Evolutionary conservation across 2,888 invertebrate species (phyloP).

Genomic region (Drosophila dives): DNA sequence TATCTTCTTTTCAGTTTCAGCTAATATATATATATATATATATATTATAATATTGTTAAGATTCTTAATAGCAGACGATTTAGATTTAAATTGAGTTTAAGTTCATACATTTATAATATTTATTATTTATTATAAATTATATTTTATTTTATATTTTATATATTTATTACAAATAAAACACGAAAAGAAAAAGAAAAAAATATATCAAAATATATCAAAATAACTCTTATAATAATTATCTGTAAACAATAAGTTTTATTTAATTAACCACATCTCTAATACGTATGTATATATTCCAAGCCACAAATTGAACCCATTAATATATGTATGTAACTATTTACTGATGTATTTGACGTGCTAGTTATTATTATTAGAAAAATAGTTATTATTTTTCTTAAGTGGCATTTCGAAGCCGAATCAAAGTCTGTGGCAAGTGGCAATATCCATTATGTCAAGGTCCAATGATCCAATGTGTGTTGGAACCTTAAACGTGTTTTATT

Average conservation of each 20-base stretch:
- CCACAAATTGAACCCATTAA: background rate
- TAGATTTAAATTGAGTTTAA: background rate
- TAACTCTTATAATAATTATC: background rate
- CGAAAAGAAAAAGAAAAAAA: background rate
- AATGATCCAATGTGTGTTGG: conserved; percentile 45
- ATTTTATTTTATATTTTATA: too few relatives aligned
- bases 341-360: background rate
- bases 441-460: conserved; percentile 51
- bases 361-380: background rate
- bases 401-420: conserved; percentile 15
- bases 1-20: background rate
- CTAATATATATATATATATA: too few relatives aligned
- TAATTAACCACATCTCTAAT: background rate
- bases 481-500: conserved; percentile 5
- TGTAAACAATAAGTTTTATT: background rate
- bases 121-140: too few relatives aligned
- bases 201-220: background rate
- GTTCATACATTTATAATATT: background rate
- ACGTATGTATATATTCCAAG: background rate
- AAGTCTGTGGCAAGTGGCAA: conserved; percentile 27
- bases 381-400: background rate
- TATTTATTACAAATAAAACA: background rate
- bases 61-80: background rate
- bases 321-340: background rate
- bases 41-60: background rate